These are phyloP conservation scores for Raja brachyura DNA, from an alignment of 2,113 vertebrate genomes.

Conservation along the genomic window DNA sequence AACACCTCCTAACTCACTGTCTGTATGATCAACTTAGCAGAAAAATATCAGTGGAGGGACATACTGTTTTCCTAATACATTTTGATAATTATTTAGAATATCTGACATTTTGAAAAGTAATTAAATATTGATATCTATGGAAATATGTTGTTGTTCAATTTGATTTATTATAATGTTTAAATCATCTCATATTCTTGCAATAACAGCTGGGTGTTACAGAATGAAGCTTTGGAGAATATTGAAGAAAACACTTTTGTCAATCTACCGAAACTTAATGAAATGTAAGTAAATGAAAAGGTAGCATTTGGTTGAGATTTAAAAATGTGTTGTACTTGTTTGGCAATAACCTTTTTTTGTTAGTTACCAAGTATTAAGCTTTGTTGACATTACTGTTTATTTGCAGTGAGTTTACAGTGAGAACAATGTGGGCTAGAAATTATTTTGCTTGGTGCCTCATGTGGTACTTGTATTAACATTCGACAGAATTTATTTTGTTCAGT, in stretches of 20 bases:
- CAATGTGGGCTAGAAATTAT: background rate
- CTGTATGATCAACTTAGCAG: background rate
- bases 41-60: background rate
- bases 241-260: conserved; percentile 63
- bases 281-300: conserved; percentile 56
- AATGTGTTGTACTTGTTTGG: background rate
- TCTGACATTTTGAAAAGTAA: background rate
- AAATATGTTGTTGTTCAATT: background rate
- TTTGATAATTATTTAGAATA: background rate
- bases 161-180: background rate
- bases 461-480: background rate
- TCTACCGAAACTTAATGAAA: conserved; percentile 65
- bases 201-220: conserved; percentile 69
- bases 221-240: conserved; percentile 65
- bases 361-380: background rate
- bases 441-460: background rate
- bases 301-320: background rate
- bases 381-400: background rate
- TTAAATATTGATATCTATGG: background rate
- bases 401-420: too few relatives aligned
- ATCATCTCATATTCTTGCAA: conserved; percentile 45
- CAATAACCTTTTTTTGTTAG: background rate
- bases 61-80: background rate
- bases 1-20: background rate
- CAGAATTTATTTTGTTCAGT: background rate